Base-by-base conservation (phyloP, 2,113 vertebrate species). In the Chiloscyllium plagiosum region DNA sequence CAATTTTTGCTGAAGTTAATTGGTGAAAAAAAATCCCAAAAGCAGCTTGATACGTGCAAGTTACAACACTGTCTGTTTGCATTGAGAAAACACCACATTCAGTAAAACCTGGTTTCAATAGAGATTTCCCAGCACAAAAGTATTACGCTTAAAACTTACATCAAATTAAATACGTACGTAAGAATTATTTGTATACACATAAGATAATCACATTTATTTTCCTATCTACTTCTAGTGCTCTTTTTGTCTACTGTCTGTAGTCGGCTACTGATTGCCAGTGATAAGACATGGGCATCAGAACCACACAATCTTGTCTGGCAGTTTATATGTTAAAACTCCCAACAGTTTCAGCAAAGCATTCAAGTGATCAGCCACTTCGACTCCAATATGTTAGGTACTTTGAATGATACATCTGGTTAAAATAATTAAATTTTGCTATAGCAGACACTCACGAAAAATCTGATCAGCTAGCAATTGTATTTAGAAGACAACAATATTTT, bases 241-340 rank as follows among this genome's bases (percentile, higher is more conserved):
- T 95, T 96, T 96, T 96, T 97, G 97, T 97, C 96, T 97, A 96
- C n/a, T 37, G 96, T 89, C 92, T 96, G 96, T 95, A 97, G 97
- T 96, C 96, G 96, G 78, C 96, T 96, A 96, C 96, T 96, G 97
- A 97, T 97, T 94, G 95, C 90, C 37, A 61, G 78, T 96, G 97
- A 97, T 97, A 97, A 97, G 96, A 96, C 0, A 1, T 96, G 95
- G 95, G 96, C 96, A 96, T 96, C 96, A 96, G 96, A 96, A 96
- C 96, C 93, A 96, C 96, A 96, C 96, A 96, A 96, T 96, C 69
- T 96, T 96, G 97, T 97, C 96, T 97, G 97, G 96, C 96, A 69
- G 70, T 50, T 96, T 97, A 96, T 96, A 96, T 97, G 96, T 96
- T 96, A 29, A 96, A 26, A 12, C 37, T 70, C 17, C 47, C 29